Evolutionary conservation across 2,888 invertebrate genomes (phyloP), one percentile per base, ranked within the genome.

Genomic region (Drosophila atroscutellata): DNA sequence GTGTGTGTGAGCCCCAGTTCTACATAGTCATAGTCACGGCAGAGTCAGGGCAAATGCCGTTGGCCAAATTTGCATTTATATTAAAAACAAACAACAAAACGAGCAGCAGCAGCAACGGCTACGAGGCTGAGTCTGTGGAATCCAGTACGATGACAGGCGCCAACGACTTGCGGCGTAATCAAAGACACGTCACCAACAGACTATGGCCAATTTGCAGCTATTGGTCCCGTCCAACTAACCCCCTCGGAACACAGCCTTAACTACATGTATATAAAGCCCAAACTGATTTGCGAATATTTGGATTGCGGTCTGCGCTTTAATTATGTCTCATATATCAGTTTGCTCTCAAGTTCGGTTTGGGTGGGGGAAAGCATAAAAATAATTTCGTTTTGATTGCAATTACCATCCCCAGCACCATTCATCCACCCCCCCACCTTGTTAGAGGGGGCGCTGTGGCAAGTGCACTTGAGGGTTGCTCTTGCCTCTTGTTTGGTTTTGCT

Each of bases 301-400:
- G 54, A 76, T 61, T 79, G 82, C 77, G 88, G 90, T 65, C 78
- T 83, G 83, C 84, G 87, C 89, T 90, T 92, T 92, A 92, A 92
- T 92, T 92, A 92, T 89, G 90, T 83, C 91, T 91, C 92, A 92
- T 92, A 92, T 92, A 91, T 92, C 92, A 92, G 83, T 84, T 75
- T 71, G 69, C 78, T 77, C 72, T 72, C 56, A 61, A 49, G 72
- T 54, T 78, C n/a, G 24, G 4, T 24, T 24, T 15, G 49, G 54
- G 47, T 68, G 61, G 72, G 61, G 37, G 65, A 7, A 52, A 70
- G 75, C 90, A 90, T 85, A 88, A 88, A 88, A 85, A 91, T 91
- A 91, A 92, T 91, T 91, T 91, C 84, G 83, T 91, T 91, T 91
- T 91, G 92, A 91, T 91, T 91, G 91, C 91, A 90, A 91, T 91